Base-by-base conservation (phyloP, 2,113 vertebrate species). In the Rhagologus leucostigma region DNA sequence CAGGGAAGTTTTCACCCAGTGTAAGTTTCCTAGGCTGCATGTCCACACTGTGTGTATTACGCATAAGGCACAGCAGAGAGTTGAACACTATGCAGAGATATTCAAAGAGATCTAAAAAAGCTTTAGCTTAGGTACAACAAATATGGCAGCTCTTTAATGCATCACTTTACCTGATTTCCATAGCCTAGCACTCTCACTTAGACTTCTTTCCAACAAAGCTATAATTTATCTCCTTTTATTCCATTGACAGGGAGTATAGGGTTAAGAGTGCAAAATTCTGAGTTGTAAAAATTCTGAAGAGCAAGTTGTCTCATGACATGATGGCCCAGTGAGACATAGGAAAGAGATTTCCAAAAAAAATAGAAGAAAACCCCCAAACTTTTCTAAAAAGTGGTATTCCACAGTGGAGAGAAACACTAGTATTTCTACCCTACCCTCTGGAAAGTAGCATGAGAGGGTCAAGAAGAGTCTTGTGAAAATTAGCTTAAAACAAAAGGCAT, bases 401-500 rank as follows among this genome's bases (percentile, higher is more conserved):
- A 53, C 62, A 78, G 16, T 53, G 20, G 32, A 86, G 33, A 93
- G 32, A 90, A 75, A 69, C 29, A 69, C 8, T 35, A 35, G 15
- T 8, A 60, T 68, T 85, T 76, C 75, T 57, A 65, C 37, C 33
- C 42, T 83, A 8, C 33, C 70, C 24, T 84, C 59, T 85, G 82
- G 70, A 84, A 96, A 96, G 37, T 2, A 80, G 53, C 44, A 87
- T 42, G 50, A 64, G 80, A 93, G 13, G 37, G 44, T 96, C 79
- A 94, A 92, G 64, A 63, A 62, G 6, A 90, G 65, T 44, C 33
- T 91, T 96, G 75, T 92, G 49, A 97, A 97, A 97, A 89, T 53
- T 32, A 95, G 15, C 27, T 81, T 87, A 90, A 96, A 96, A 91
- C 56, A 92, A 96, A 97, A 96, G 78, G 53, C 81, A 87, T 71